Percentiles rank a stretch among this genome's conserved stretches.
phyloP scores from a whole-genome alignment of 2,113 vertebrate genomes.

The Tragelaphus imberbis region DNA sequence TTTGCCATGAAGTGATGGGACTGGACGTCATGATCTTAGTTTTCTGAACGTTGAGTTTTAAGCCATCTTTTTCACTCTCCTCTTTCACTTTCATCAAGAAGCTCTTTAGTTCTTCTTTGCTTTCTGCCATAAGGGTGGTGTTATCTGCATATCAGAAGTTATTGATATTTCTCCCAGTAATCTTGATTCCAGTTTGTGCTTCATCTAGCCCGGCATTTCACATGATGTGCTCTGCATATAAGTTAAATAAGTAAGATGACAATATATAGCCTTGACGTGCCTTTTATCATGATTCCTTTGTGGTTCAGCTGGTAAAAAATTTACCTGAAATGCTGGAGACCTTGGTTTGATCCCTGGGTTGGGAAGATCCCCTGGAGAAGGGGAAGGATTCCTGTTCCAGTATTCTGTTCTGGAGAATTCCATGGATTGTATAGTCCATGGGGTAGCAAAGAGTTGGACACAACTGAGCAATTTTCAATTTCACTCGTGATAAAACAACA shows the following conservation, averaged over 20 bases:
- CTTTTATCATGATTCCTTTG: neutral
- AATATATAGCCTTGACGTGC: neutral
- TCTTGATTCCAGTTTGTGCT: neutral
- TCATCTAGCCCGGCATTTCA: rapidly evolving
- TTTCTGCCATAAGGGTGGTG: neutral
- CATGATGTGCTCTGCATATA: neutral
- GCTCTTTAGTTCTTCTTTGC: neutral
- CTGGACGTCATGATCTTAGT: neutral
- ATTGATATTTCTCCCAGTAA: neutral
- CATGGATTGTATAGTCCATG: neutral
- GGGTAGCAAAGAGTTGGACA: neutral
- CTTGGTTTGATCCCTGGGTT: neutral
- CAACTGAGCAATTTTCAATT: neutral
- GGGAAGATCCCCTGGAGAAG: neutral
- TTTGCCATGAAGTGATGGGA: neutral
- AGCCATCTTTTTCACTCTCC: neutral
- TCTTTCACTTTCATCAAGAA: neutral
- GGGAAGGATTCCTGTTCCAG: neutral
- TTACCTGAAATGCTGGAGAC: neutral
- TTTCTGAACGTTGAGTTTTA: neutral
- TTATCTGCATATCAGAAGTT: neutral
- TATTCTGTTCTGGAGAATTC: neutral
- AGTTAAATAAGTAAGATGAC: neutral
- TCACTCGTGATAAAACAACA: neutral
- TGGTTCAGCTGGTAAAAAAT: neutral